These are phyloP conservation scores for Schizaphis graminum DNA, from an alignment of 2,888 invertebrate genomes.

Conservation along the genomic window DNA sequence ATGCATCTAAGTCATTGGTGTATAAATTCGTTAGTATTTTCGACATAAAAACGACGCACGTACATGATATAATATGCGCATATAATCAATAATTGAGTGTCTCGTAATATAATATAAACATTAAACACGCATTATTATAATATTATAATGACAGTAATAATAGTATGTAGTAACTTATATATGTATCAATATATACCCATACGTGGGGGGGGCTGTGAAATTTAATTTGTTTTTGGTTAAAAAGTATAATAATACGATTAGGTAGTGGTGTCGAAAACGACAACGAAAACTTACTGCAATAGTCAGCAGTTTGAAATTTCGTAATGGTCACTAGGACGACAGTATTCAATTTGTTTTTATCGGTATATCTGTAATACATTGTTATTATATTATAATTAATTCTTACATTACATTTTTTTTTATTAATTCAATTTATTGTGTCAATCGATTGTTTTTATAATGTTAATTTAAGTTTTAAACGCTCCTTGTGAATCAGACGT, in stretches of 20 bases:
- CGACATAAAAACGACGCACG: neutral
- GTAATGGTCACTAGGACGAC: neutral
- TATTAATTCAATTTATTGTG: neutral
- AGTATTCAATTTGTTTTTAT: neutral
- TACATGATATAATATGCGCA: neutral
- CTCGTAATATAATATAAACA: neutral
- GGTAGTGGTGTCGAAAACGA: neutral
- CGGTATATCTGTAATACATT: neutral
- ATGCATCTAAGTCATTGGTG: neutral
- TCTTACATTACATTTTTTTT: neutral
- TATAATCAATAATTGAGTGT: slow-evolving; percentile 9
- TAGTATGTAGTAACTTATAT: too few relatives aligned
- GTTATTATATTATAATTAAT: neutral
- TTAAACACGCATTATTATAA: neutral
- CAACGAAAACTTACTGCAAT: neutral
- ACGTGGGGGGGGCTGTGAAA: neutral
- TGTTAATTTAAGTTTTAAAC: neutral
- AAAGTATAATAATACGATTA: neutral
- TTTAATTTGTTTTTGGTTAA: neutral
- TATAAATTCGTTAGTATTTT: neutral
- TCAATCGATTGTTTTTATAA: neutral
- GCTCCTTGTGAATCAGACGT: neutral
- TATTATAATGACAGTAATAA: neutral
- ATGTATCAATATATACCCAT: neutral
- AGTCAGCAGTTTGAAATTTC: neutral